Evolutionary conservation across 2,888 invertebrate genomes (phyloP), one percentile per base, ranked within the genome.

Genomic region (Pyralis farinalis): DNA sequence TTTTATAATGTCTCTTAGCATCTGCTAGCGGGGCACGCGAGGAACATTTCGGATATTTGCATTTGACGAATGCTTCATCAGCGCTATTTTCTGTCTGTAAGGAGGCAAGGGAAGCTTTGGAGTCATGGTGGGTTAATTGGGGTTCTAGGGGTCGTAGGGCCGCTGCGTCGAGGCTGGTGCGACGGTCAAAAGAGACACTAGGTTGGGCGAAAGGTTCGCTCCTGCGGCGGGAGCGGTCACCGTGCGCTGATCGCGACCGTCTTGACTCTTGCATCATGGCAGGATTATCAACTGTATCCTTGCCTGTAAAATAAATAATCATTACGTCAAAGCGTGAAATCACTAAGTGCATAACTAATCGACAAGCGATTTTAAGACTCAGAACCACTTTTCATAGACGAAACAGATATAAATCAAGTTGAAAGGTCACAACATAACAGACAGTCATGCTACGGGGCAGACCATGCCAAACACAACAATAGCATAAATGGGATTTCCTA

Each of bases 1-100:
- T 95, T 78, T 98, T 97, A 90, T 94, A 98, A 60, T 92, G 91
- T 57, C 93, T 91, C 55, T 95, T 93, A 46, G 98, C 98, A 57
- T 96, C 94, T 44, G 92, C 89, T 42, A 94, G 77, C 1, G 92
- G 92, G 34, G 95, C 91, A 43, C 93, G 91, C 42, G 94, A 93
- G 55, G 91, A 90, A 84, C 97, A 97, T 73, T 95, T 94, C 53
- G 94, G 94, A 82, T 95, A 95, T 53, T 95, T 93, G 77, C 96
- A 96, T 56, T 91, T 91, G 55, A 95, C 91, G 63, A 92, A 71
- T 33, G 90, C 84, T 34, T 91, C 91, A 42, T 90, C 89, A 1
- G 73, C 66, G 60, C 87, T 84, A 51, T 84, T 84, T 51, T 88
- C 89, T 27, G 87, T 86, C 58, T 81, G 84, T 41, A 89, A 58